Base-by-base conservation (phyloP, 2,797 vertebrate genomes). In the Pangasius krempfi region DNA sequence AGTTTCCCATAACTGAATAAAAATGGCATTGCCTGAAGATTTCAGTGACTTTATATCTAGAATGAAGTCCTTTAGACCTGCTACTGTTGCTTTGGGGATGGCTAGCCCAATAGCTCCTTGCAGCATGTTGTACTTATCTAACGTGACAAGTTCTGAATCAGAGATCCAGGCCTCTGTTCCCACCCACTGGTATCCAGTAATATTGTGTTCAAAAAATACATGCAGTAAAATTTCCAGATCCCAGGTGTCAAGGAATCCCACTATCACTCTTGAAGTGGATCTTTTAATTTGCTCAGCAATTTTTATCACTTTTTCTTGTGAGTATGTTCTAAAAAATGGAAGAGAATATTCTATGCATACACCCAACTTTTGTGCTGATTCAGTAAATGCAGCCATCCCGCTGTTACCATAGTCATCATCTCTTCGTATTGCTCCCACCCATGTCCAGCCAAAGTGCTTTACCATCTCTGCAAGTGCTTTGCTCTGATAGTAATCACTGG, bases 391-490 rank as follows among this genome's bases (percentile, higher is more conserved):
- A 50, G 92, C 91, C 68, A 92, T 92, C 10, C 92, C 92, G 70
- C 78, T 89, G 83, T 85, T 90, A 12, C 93, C 93, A 58, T 93
- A 93, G 87, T 95, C 95, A 91, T 92, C 89, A 88, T 96, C 93
- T 40, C 90, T 92, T 90, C 93, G 92, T 0, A 96, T 90, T 0
- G 94, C 93, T 62, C 95, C 95, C 70, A 96, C 93, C 95, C 95
- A 96, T 1, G 94, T 96, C 96, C 96, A 96, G 7, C 95, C 95
- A 92, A 96, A 96, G 86, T 95, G 27, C 33, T 93, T 95, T 25
- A 96, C 95, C 64, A 96, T 82, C 37, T 95, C 92, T 30, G 94
- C 95, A 33, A 96, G 89, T 0, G 93, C 95, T 94, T 94, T 94
- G 92, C 95, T 95, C 93, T 96, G 96, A 70, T 94, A 94, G 78